Evolutionary conservation across 2,888 invertebrate genomes (phyloP).

Genomic region (Elaeidobius kamerunicus): DNA sequence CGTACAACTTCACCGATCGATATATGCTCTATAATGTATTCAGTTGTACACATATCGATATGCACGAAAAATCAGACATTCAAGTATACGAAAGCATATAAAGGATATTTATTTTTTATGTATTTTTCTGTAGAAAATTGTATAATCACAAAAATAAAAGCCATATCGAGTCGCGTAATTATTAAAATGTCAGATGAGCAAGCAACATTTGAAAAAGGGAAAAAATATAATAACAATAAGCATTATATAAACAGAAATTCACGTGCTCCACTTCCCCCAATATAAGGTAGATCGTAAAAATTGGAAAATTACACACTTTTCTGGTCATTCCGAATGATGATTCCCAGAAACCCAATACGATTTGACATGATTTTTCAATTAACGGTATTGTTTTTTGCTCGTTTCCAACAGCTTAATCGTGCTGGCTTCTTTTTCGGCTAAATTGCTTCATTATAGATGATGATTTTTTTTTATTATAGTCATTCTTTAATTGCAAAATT

Average conservation of each 20-base stretch:
- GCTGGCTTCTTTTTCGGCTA: background rate
- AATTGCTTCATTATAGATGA: slow-evolving; percentile 5
- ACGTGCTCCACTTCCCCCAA: background rate
- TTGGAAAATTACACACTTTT: slow-evolving; percentile 7
- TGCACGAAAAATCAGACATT: background rate
- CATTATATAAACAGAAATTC: background rate
- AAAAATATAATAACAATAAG: background rate
- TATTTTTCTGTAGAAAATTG: background rate
- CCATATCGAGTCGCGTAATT: too few species aligned
- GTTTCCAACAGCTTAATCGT: slow-evolving; percentile 1
- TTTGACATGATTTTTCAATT: slow-evolving; percentile 2
- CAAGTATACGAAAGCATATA: background rate
- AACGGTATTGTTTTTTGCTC: slow-evolving; percentile 4
- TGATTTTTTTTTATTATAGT: too few species aligned
- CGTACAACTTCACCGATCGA: too few species aligned
- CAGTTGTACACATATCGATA: too few species aligned
- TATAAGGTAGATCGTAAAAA: background rate
- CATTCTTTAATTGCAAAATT: too few species aligned
- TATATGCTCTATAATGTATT: too few species aligned
- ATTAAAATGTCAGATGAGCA: background rate
- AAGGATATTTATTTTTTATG: background rate
- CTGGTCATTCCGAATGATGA: background rate
- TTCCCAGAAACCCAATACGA: slow-evolving; percentile 1
- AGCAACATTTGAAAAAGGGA: background rate
- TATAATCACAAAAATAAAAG: too few species aligned